These are phyloP conservation scores for Blennius ocellaris DNA, from an alignment of 2,113 vertebrate genomes.

Conservation along the genomic window DNA sequence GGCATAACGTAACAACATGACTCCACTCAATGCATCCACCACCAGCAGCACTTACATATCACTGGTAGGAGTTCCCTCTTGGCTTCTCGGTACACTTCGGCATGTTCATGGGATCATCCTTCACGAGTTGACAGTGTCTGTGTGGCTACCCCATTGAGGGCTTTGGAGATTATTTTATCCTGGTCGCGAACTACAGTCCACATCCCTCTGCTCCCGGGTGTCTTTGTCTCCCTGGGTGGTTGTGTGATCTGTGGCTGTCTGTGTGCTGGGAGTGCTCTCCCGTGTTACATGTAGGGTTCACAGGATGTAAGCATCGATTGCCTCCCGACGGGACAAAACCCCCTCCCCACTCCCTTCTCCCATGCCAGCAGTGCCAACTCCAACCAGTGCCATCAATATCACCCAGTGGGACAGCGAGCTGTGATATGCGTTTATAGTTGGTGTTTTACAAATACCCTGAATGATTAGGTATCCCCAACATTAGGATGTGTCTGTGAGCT, in stretches of 20 bases:
- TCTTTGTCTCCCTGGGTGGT: slow-evolving; percentile 11
- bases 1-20: slow-evolving; percentile 10
- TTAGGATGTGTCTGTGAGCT: slow-evolving; percentile 1
- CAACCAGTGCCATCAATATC: slow-evolving; percentile 74
- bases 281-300: slow-evolving; percentile 76
- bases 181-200: slow-evolving; percentile 35
- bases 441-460: neutral
- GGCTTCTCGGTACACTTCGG: slow-evolving; percentile 49
- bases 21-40: neutral
- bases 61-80: slow-evolving; percentile 50
- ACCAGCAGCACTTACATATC: slow-evolving; percentile 72
- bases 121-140: slow-evolving; percentile 8
- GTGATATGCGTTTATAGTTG: slow-evolving; percentile 45
- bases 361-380: slow-evolving; percentile 62
- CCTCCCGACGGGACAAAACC: slow-evolving; percentile 79
- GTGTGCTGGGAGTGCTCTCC: slow-evolving; percentile 48
- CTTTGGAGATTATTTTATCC: slow-evolving; percentile 32
- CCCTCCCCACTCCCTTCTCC: slow-evolving; percentile 49
- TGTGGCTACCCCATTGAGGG: slow-evolving; percentile 63
- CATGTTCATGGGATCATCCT: slow-evolving; percentile 30
- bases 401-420: slow-evolving; percentile 31
- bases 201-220: slow-evolving; percentile 21
- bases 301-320: slow-evolving; percentile 84
- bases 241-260: slow-evolving; percentile 30
- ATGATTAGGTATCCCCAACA: slow-evolving; percentile 2